phyloP scores from a whole-genome alignment of 2,888 invertebrate genomes.

The Yponomeuta malinellus region DNA sequence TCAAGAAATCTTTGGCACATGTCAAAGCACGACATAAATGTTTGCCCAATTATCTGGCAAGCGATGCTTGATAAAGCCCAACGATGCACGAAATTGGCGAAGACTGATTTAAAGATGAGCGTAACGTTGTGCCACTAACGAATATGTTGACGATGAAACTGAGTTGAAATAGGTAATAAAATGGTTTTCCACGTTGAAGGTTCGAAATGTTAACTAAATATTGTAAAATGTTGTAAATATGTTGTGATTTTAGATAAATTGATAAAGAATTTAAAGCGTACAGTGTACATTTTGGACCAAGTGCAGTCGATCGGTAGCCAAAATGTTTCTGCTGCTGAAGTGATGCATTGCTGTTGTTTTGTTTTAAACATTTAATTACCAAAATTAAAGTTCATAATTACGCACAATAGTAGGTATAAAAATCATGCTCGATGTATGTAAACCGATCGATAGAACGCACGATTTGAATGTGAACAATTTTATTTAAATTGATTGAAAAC shows the following conservation, averaged over 20 bases:
- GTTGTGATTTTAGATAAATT: constrained; percentile 36
- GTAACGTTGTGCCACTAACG: background rate
- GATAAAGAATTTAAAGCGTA: constrained; percentile 25
- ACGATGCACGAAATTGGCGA: background rate
- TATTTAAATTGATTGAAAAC: background rate
- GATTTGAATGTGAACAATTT: constrained; percentile 27
- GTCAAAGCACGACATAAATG: background rate
- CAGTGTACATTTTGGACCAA: constrained; percentile 61
- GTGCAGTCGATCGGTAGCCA: constrained; percentile 56
- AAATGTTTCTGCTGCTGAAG: constrained; percentile 26
- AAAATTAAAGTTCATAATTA: constrained; percentile 16
- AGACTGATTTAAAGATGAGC: constrained; percentile 12
- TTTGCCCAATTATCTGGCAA: background rate
- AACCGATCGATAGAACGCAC: constrained; percentile 45
- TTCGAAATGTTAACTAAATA: constrained; percentile 8
- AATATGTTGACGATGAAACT: background rate
- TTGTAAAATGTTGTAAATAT: constrained; percentile 23
- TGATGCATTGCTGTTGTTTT: constrained; percentile 18
- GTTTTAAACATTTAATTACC: constrained; percentile 14
- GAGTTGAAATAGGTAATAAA: background rate
- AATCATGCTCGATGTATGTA: constrained; percentile 27
- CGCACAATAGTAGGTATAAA: constrained; percentile 40
- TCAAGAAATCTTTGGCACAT: background rate
- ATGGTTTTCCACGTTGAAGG: background rate
- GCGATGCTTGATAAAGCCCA: background rate